phyloP scores from a whole-genome alignment of 2,797 vertebrate species.

The Cottoperca gobio region DNA sequence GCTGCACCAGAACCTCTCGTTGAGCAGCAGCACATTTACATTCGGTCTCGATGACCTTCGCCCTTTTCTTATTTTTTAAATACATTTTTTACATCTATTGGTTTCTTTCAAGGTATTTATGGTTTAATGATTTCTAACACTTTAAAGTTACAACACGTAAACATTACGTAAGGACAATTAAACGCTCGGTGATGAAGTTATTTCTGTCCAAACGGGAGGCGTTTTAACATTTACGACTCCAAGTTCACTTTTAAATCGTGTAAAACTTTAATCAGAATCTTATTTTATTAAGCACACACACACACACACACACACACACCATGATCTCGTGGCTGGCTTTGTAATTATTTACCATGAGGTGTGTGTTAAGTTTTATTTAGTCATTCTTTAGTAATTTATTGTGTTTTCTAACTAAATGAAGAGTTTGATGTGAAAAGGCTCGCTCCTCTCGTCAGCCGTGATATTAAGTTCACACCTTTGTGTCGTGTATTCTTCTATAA shows the following conservation, averaged over 20 bases:
- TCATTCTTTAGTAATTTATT: slow-evolving; percentile 76
- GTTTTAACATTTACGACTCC: not conserved
- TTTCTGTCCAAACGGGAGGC: too few species aligned
- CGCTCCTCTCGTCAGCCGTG: not conserved
- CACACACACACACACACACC: too few species aligned
- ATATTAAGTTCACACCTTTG: not conserved
- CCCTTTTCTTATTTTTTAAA: not conserved
- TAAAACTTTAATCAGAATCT: not conserved
- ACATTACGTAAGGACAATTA: too few species aligned
- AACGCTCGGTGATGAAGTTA: too few species aligned
- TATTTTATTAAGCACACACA: not conserved
- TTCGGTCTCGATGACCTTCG: too few species aligned
- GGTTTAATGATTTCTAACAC: not conserved
- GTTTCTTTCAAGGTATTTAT: not conserved
- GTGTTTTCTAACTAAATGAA: slow-evolving; percentile 36
- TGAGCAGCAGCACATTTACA: too few species aligned
- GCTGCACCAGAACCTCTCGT: too few species aligned
- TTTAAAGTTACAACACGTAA: not conserved
- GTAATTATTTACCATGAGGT: slow-evolving; percentile 23
- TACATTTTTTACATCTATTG: not conserved
- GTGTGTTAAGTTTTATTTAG: slow-evolving; percentile 30
- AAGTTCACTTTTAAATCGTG: not conserved
- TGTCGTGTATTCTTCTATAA: not conserved
- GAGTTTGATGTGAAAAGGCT: slow-evolving; percentile 34
- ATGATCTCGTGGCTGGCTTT: too few species aligned